A percentile compares a stretch with the other conserved stretches of the same genome.
Evolutionary conservation across 1,140 invertebrate species (phyloP).

Genomic region (silkworm (Bombyx mori)): ASM3026992v2 NC_085130.1:8014501-8015000

Average conservation of each 20-base stretch:
- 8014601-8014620: no score
- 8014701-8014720: no score
- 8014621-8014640: not conserved
- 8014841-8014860: slow-evolving; percentile 31
- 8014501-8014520: no score
- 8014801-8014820: slow-evolving; percentile 62
- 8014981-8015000: no score
- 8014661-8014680: not conserved
- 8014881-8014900: not conserved
- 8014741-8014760: slow-evolving; percentile 81
- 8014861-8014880: not conserved
- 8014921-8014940: no score
- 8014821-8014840: slow-evolving; percentile 73
- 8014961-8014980: no score
- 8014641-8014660: not conserved
- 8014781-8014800: slow-evolving; percentile 91
- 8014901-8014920: no score
- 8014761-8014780: slow-evolving; percentile 96
- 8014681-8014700: not conserved
- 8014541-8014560: no score
- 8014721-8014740: slow-evolving; percentile 38
- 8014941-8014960: no score
- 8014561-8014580: no score
- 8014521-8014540: no score
- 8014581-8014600: no score